Evolutionary conservation across 1,140 invertebrate species (phyloP).

Genomic region (Pseudomyrmex sp.): DNA sequence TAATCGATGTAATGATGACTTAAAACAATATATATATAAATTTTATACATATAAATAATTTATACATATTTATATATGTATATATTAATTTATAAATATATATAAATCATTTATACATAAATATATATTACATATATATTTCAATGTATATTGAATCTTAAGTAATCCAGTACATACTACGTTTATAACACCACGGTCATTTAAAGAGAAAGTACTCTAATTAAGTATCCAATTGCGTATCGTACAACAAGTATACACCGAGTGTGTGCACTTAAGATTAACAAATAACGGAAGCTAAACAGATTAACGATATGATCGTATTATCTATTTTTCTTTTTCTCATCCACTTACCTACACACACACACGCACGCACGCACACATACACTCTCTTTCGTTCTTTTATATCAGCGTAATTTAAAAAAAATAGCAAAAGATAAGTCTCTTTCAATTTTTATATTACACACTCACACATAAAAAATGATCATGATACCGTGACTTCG

Average conservation of each 20-base stretch:
- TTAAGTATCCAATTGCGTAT: slow-evolving; percentile 69
- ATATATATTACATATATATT: too few relatives aligned
- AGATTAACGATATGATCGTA: slow-evolving; percentile 47
- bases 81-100: too few relatives aligned
- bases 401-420: slow-evolving; percentile 64
- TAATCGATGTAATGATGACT: slow-evolving; percentile 27
- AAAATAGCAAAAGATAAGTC: slow-evolving; percentile 61
- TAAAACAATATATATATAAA: slow-evolving; percentile 48
- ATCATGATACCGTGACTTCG: background rate
- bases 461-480: background rate
- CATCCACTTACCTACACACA: background rate
- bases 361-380: too few relatives aligned
- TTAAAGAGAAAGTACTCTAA: slow-evolving; percentile 40
- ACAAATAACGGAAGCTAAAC: slow-evolving; percentile 51
- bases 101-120: too few relatives aligned
- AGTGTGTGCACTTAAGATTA: slow-evolving; percentile 68
- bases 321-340: background rate
- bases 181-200: slow-evolving; percentile 58
- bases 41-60: too few relatives aligned
- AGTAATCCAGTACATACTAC: slow-evolving; percentile 52
- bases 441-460: slow-evolving; percentile 6
- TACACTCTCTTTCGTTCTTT: background rate
- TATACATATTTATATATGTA: too few relatives aligned
- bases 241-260: slow-evolving; percentile 71
- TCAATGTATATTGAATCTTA: slow-evolving; percentile 14